Base-by-base conservation (phyloP, 2,797 vertebrate species). In the Sebastes taczanowskii region DNA sequence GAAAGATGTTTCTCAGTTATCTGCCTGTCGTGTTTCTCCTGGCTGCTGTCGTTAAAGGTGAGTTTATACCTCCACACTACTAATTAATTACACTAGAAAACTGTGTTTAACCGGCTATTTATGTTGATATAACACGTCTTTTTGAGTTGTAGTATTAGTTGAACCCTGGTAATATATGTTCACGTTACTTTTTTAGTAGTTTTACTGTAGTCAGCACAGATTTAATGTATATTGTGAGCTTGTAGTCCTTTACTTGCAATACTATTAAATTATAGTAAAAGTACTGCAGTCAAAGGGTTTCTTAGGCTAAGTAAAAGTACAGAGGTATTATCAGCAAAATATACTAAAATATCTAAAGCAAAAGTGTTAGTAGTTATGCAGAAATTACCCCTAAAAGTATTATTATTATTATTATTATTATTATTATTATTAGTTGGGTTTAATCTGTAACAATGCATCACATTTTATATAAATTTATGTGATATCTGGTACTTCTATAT, bases 21-120 rank as follows among this genome's bases (percentile, higher is more conserved):
- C 55, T 90, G n/a, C 1, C 32, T 4, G 42, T 81, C 42, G 8
- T 85, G 53, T 13, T 90, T 18, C 77, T 94, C 7, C 60, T 90
- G 18, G 35, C 9, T 5, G 35, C 71, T 52, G 72, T 77, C 53
- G 16, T 42, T 32, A 55, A 13, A 81, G 91, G 94, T 95, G 66
- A 90, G 64, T 88, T 90, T 25, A 42, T 42, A 27, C 20, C 11
- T 69, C 11, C 6, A 25, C 29, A 8, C 46, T 34, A 14, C 46
- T 67, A 11, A 29, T 2, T 67, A 11, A 29, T 2, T 11, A 13
- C 30, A 13, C 7, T 2, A 46, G 4, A 18, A 22, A 8, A 32
- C n/a, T 42, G n/a, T 27, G 35, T 25, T 2, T 4, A 11, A 27
- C 23, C 23, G 34, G 7, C 7, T 29, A 1, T 53, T 53, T 66